Base-by-base conservation (phyloP, 2,797 vertebrate genomes). In the Coranthus polyacanthus region DNA sequence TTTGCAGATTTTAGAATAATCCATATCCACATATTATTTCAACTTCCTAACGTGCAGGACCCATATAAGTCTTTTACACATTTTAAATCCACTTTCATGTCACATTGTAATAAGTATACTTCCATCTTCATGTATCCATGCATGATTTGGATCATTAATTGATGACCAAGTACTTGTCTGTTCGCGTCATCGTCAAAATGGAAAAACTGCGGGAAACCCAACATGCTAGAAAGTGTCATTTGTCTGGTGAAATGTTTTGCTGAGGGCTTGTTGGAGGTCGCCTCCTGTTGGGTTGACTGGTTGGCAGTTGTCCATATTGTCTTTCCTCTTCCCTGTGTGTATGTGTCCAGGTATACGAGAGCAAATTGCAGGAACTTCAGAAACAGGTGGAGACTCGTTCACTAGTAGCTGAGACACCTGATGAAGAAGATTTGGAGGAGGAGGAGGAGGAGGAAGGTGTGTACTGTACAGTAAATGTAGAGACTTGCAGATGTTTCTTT, bases 371-470 rank as follows among this genome's bases (percentile, higher is more conserved):
- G 89, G 98, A 98, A 79, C 95, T 99, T 49, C 98, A 98, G 93
- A 99, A 97, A 92, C 98, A 98, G 89, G 98, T 99, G 16, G 98
- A 99, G 81, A 99, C 97, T 0, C 93, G 96, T n/a, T 98, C 98
- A 21, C 85, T 98, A 55, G 93, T 95, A 29, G 96, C 97, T 0
- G 98, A 99, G 87, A 97, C 96, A 0, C 97, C 96, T 0, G 98
- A 99, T 75, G 98, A 97, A 74, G 96, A 96, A 46, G 96, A 99
- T 20, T 93, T 98, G n/a, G 97, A 97, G 6, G 98, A 99, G 5
- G 95, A 96, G 6, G 96, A 96, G 34, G 94, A 94, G 62, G 93
- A 94, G 58, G 94, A 95, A 92, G 94, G 94, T 94, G 83, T 67
- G 85, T 90, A 75, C 2, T 52, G 2, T 36, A 4, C 9, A 12